Percentiles rank a stretch among this genome's conserved stretches.
Conservation (phyloP, 30 jellyfish, hydroid and myxozoan species). For the Aurelia sp. region DNA sequence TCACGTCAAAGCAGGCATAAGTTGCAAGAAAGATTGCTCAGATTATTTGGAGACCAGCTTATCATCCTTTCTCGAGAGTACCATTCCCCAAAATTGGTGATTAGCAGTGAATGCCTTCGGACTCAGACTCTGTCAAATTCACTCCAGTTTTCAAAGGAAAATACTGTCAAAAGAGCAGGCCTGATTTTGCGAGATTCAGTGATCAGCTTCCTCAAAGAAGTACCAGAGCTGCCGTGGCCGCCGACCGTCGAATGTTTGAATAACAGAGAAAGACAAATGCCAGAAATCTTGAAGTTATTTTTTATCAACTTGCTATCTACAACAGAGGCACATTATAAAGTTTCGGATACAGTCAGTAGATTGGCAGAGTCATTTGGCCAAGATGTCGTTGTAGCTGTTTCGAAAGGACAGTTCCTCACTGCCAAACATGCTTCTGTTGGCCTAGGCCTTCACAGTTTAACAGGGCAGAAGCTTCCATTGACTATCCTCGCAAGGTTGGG, state of each 20-base stretch:
- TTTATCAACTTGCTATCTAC: not conserved
- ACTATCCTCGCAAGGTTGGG: too few relatives aligned
- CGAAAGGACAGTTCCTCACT: conserved; percentile 22
- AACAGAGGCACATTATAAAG: not conserved
- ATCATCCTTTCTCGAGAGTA: too few relatives aligned
- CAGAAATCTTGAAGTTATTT: not conserved
- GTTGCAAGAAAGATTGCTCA: too few relatives aligned
- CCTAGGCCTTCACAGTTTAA: too few relatives aligned
- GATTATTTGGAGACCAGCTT: too few relatives aligned
- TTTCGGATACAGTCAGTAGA: conserved; percentile 1
- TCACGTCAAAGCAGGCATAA: too few relatives aligned
- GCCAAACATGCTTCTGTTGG: conserved; percentile 27
- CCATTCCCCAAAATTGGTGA: too few relatives aligned
- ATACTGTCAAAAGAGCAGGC: conserved; percentile 19
- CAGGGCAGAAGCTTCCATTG: too few relatives aligned
- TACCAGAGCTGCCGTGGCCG: conserved; percentile 22
- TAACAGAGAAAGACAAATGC: too few relatives aligned
- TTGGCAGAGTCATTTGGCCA: conserved; percentile 12
- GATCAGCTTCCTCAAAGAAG: not conserved
- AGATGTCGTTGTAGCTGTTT: conserved; percentile 18
- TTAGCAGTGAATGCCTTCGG: too few relatives aligned
- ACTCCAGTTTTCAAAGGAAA: not conserved
- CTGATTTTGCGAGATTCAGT: too few relatives aligned
- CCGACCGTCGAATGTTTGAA: conserved; percentile 26
- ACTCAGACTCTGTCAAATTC: not conserved